Conservation (phyloP, 2,113 vertebrate genomes). For the Andinoacara biseriatus region DNA sequence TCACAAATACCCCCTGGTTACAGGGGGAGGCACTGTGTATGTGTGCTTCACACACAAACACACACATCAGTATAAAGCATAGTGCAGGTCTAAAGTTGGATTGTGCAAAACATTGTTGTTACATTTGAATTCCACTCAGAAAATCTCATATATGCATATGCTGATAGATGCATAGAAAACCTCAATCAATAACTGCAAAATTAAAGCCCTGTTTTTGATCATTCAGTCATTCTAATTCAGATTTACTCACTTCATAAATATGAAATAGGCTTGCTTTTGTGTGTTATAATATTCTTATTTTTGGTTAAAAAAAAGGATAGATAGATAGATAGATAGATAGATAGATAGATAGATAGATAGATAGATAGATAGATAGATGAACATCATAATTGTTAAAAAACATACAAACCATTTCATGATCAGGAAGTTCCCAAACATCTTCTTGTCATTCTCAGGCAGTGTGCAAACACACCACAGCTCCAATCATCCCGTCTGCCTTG, state of each 20-base stretch:
- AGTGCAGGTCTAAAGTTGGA: background rate
- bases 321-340: no score
- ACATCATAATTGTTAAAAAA: no score
- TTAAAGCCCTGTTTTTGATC: background rate
- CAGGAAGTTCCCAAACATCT: constrained; percentile 46
- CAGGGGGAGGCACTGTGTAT: constrained; percentile 32
- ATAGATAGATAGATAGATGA: background rate
- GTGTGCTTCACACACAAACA: background rate
- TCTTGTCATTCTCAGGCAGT: constrained; percentile 46
- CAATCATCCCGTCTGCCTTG: constrained; percentile 64
- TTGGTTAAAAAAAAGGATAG: no score
- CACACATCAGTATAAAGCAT: background rate
- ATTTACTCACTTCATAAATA: background rate
- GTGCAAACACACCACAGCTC: constrained; percentile 47
- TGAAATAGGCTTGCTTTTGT: background rate
- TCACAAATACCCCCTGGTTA: constrained; percentile 83
- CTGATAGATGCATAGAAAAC: background rate
- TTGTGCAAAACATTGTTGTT: background rate
- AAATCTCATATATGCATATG: no score
- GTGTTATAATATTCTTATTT: background rate
- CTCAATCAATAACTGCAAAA: background rate
- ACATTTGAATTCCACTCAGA: background rate
- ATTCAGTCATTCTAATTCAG: background rate
- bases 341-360: no score
- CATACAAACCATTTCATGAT: background rate